Base-by-base conservation (phyloP, 2,797 vertebrate genomes). In the Microcaecilia unicolor region DNA sequence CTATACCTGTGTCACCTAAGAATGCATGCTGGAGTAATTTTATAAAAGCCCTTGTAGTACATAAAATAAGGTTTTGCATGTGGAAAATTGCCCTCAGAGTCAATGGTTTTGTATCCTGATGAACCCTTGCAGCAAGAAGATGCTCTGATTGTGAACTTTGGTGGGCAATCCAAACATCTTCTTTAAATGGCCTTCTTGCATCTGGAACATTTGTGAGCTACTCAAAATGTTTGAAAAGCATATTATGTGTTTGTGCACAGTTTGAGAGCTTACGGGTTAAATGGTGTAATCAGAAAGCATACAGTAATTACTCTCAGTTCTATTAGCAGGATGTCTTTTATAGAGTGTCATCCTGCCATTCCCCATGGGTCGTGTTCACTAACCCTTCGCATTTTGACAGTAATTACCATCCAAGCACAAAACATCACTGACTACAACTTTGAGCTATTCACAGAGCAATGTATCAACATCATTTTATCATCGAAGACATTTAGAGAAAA, bases 291-390 rank as follows among this genome's bases (percentile, higher is more conserved):
- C 62, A 61, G 40, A 51, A 63, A 63, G 40, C 64, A 45, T 51
- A 44, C 28, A 52, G 30, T 72, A 63, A 64, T 71, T 74, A 64
- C 37, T 60, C 51, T 64, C 60, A 55, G 59, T 56, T 53, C 67
- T 58, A 46, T 76, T 73, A 73, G 52, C 58, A 42, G 51, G 46
- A 61, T 60, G 59, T 63, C 52, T 54, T 48, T 44, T 42, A 27
- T 50, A 39, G 45, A 51, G 55, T 68, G 65, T 77, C 68, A 71
- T 64, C 27, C 51, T 68, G 62, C 60, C 67, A 66, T 70, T 61
- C 53, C 61, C 70, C 47, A 4, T 37, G 61, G 62, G 70, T 37
- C 58, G 58, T 54, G 42, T 50, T 61, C 23, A 2, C 59, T 56
- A 53, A 43, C 50, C 54, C 58, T 48, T 61, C 63, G 54, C 35